These are phyloP conservation scores for Tillus elongatus DNA, from an alignment of 2,888 invertebrate genomes.

Conservation along the genomic window DNA sequence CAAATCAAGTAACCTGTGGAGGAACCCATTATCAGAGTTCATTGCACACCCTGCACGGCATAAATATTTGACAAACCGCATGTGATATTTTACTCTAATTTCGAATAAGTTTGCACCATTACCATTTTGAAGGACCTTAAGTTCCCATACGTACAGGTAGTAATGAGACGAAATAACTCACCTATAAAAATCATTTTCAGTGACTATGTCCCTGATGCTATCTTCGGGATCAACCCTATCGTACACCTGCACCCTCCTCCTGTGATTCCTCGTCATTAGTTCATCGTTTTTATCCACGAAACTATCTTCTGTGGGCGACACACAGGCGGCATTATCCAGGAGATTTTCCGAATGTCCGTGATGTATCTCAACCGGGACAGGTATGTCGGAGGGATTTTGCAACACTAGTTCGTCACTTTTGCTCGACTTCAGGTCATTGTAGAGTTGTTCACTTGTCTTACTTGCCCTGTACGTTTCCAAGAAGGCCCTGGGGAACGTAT, in stretches of 20 bases:
- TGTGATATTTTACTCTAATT: too few relatives aligned
- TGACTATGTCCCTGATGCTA: conserved; percentile 53
- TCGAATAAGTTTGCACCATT: too few relatives aligned
- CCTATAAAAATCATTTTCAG: conserved; percentile 55
- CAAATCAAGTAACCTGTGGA: too few relatives aligned
- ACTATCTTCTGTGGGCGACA: conserved; percentile 33
- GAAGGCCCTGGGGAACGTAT: conserved; percentile 41
- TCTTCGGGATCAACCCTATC: conserved; percentile 55
- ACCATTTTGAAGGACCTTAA: too few relatives aligned
- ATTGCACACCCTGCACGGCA: too few relatives aligned
- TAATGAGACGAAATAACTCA: too few relatives aligned
- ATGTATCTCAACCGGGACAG: conserved; percentile 39
- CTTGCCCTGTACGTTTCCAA: conserved; percentile 39
- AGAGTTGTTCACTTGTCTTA: conserved; percentile 36
- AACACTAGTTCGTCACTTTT: conserved; percentile 47
- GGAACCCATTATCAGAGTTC: too few relatives aligned
- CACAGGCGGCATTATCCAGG: conserved; percentile 34
- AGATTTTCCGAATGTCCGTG: conserved; percentile 43
- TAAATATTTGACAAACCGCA: too few relatives aligned
- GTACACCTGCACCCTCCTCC: conserved; percentile 39
- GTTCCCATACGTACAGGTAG: too few relatives aligned
- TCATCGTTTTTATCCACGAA: conserved; percentile 33
- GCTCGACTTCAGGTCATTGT: conserved; percentile 44
- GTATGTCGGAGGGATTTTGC: conserved; percentile 41
- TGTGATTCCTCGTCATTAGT: conserved; percentile 24